phyloP scores from a whole-genome alignment of 1,140 invertebrate species.

The Episyrphus balteatus region DNA sequence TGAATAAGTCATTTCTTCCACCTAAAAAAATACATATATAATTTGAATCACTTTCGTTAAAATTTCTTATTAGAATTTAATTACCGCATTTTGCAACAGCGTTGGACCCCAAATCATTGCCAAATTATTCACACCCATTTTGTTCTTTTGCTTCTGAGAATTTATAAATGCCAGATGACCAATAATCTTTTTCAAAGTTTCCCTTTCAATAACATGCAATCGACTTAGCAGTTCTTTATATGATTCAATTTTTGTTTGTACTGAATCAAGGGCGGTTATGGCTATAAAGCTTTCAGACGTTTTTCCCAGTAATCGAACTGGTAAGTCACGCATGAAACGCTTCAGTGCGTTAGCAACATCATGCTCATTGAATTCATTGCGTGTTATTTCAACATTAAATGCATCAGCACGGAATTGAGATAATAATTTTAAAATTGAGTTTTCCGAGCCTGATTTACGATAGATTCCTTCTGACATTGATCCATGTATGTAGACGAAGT shows the following conservation, averaged over 20 bases:
- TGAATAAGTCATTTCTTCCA: constrained; percentile 43
- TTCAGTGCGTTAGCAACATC: constrained; percentile 78
- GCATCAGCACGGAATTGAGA: constrained; percentile 65
- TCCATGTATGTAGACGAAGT: constrained; percentile 75
- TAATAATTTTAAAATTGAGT: constrained; percentile 64
- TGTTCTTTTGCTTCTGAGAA: constrained; percentile 58
- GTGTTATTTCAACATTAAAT: constrained; percentile 66
- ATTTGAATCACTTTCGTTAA: background rate
- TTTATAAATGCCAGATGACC: constrained; percentile 71
- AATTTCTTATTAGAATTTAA: constrained; percentile 10
- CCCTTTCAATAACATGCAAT: constrained; percentile 55
- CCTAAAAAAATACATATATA: constrained; percentile 3
- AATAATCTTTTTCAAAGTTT: constrained; percentile 62
- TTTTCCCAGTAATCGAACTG: constrained; percentile 54
- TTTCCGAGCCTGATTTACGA: constrained; percentile 61
- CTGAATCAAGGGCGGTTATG: constrained; percentile 41
- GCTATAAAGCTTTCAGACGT: constrained; percentile 38
- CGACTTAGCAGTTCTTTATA: constrained; percentile 53
- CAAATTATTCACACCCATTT: constrained; percentile 71
- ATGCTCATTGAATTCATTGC: constrained; percentile 64
- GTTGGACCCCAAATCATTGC: constrained; percentile 76
- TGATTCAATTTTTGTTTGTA: constrained; percentile 41
- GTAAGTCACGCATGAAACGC: constrained; percentile 68
- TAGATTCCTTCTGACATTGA: constrained; percentile 79
- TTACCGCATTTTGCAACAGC: constrained; percentile 57